A percentile compares a stretch with the other conserved stretches of the same genome.
Evolutionary conservation across 2,888 invertebrate species (phyloP).

Genomic region (Cantharis rustica): DNA sequence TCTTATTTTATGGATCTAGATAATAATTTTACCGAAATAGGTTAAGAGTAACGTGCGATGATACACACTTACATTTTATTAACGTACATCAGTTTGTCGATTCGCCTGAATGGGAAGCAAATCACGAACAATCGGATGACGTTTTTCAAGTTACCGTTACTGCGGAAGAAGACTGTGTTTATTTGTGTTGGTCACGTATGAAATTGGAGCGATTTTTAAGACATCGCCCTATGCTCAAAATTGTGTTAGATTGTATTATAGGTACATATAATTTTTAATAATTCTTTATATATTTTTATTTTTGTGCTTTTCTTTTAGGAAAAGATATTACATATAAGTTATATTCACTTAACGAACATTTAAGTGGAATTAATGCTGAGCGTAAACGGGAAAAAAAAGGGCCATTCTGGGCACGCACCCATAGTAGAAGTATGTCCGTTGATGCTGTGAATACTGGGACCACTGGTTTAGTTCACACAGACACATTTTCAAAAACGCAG

Average conservation of each 20-base stretch:
- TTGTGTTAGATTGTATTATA: constrained; percentile 77
- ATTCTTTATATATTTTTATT: background rate
- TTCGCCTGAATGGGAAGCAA: constrained; percentile 89
- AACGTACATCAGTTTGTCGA: constrained; percentile 83
- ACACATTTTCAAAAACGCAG: constrained; percentile 62
- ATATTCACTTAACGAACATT: constrained; percentile 79
- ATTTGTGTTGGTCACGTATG: constrained; percentile 80
- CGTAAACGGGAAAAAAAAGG: constrained; percentile 48
- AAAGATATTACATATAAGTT: constrained; percentile 86
- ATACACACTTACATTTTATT: constrained; percentile 81
- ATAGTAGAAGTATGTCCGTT: constrained; percentile 74
- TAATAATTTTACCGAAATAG: constrained; percentile 58
- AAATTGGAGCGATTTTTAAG: constrained; percentile 75
- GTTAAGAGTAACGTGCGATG: constrained; percentile 80
- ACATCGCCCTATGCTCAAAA: constrained; percentile 74
- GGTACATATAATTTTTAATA: constrained; percentile 57
- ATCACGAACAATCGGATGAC: constrained; percentile 76
- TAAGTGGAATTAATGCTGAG: constrained; percentile 60
- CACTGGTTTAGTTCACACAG: constrained; percentile 73
- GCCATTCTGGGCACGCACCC: constrained; percentile 56
- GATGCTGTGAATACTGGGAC: constrained; percentile 80
- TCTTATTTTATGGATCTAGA: background rate
- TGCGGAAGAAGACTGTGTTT: constrained; percentile 77
- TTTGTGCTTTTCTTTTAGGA: constrained; percentile 55
- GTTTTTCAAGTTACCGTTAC: constrained; percentile 80